Evolutionary conservation across 2,113 vertebrate genomes (phyloP), one percentile per base, ranked within the genome.

Genomic region (Leucoraja erinaceus): DNA sequence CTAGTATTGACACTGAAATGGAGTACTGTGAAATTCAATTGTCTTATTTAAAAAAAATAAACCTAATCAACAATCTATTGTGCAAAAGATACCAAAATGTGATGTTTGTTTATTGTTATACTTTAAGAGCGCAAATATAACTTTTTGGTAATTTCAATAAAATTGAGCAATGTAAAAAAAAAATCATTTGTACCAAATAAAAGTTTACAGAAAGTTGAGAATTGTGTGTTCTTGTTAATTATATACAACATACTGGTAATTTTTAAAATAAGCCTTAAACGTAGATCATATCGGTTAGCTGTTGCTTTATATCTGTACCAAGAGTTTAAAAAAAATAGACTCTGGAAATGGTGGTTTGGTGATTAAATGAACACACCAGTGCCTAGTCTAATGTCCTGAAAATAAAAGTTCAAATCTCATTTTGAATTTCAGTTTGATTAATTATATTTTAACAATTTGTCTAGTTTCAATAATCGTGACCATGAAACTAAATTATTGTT

Each of bases 41-140:
- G 6, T 66, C 70, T 18, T 33, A 20, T 70, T 47, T 90, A 16
- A 31, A 18, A 22, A 47, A 47, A 5, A 2, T 47, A 25, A 70
- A 72, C 20, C 61, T 91, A 91, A 91, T 91, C 83, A 59, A 88
- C 14, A 88, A n/a, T 61, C 28, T 90, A n/a, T 90, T 31, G 86
- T 31, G 31, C 20, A 31, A 88, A 63, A 18, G 56, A 63, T 86
- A 86, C 59, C 83, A 5, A 61, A 84, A 28, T 84, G 25, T 84
- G 81, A 86, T 63, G 1, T 88, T 88, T 61, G 28, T 31, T 31
- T 88, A 88, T 63, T 88, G 83, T 88, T 63, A 31, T 31, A 66
- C 83, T 88, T 88, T 72, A 72, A 31, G 63, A 88, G 28, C 63
- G 47, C 56, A 61, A 84, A 63, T 63, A n/a, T n/a, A 63, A 12